Evolutionary conservation across 2,888 invertebrate species (phyloP).

Genomic region (Atherix ibis): DNA sequence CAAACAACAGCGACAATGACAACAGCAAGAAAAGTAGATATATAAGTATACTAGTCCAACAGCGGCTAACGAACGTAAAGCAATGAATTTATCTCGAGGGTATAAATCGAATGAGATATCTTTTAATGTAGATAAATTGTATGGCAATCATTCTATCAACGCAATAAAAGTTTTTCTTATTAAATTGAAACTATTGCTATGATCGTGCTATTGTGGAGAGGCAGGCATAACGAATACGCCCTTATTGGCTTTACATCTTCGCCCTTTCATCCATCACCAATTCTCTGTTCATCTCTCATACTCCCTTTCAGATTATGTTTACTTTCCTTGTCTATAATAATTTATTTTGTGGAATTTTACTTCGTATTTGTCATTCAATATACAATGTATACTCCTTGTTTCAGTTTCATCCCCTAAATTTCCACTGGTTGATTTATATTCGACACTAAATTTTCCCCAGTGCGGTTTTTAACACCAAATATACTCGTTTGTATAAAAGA

Average conservation of each 20-base stretch:
- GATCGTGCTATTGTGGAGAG: no score
- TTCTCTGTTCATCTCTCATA: background rate
- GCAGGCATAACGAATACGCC: slow-evolving; percentile 9
- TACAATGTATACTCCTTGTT: no score
- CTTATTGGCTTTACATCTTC: slow-evolving; percentile 11
- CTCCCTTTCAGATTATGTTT: slow-evolving; percentile 2
- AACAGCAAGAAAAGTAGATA: background rate
- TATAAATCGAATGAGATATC: background rate
- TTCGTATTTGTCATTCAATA: no score
- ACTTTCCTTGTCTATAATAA: background rate
- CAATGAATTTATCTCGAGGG: no score
- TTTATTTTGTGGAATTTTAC: no score
- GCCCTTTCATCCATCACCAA: no score
- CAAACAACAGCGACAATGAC: slow-evolving; percentile 1
- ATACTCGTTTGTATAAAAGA: no score
- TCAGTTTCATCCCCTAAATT: no score
- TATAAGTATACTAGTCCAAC: background rate
- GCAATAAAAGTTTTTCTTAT: background rate
- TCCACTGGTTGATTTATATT: no score
- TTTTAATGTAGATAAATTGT: slow-evolving; percentile 9
- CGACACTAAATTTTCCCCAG: no score
- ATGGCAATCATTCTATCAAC: slow-evolving; percentile 7
- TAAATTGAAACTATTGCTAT: no score
- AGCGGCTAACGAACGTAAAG: background rate
- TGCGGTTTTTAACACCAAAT: no score